Evolutionary conservation across 2,888 invertebrate genomes (phyloP), one percentile per base, ranked within the genome.

Genomic region (Flabesymbios commensalis): DNA sequence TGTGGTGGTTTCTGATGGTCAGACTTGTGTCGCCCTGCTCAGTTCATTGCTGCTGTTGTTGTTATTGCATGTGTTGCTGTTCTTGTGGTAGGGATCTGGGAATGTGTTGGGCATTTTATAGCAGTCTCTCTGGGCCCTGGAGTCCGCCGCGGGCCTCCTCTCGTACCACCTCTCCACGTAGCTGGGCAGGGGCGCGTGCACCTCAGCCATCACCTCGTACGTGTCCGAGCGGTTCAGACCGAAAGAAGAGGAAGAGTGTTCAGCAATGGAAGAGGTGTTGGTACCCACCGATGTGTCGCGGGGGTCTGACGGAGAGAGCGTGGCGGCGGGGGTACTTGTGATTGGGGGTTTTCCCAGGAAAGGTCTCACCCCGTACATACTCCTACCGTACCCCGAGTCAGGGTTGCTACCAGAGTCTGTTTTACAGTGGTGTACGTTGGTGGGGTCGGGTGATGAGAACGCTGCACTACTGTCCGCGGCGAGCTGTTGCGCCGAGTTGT

Each of bases 321-420:
- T 29, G 31, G 49, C 26, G 49, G 49, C 26, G 14, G 49, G 31
- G 14, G 49, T 49, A 22, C 49, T 49, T 26, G 29, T 32, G 14
- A 22, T 28, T 22, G 22, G 49, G 14, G 7, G 7, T 7, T 7
- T 7, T 29, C 49, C 49, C 14, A 32, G 31, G 14, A 49, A 5
- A 28, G 26, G 49, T 29, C 49, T 7, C 7, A 7, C 49, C 10
- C 31, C 31, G 29, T 36, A 36, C 39, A 49, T 14, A 28, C 26
- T 14, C 31, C 49, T 7, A 73, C 91, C 91, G 79, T 92, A 92
- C 0, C 92, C 92, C 0, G 92, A 92, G 82, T 93, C 92, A 69
- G 91, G 80, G 63, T 71, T 71, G 43, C 71, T 71, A 61, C 80
- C 78, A 19, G 78, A 75, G 61, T 79, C 78, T 48, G 77, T 75